phyloP scores from a whole-genome alignment of 2,113 vertebrate species.

The Micromys minutus region DNA sequence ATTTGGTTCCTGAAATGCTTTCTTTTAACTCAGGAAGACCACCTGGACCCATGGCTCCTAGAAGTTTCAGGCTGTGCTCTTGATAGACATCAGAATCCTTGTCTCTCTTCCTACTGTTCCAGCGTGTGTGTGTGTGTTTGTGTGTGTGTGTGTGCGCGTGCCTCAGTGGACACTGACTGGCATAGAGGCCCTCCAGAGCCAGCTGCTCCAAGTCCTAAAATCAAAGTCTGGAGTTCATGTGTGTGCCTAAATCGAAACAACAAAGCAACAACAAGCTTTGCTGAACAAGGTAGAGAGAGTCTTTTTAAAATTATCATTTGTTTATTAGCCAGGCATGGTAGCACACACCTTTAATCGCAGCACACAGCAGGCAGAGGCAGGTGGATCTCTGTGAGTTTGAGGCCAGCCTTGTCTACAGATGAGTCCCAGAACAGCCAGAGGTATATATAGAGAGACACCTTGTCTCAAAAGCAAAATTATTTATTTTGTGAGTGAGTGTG shows the following conservation, averaged over 20 bases:
- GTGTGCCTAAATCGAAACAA: neutral
- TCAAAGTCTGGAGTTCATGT: neutral
- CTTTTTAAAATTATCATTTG: neutral
- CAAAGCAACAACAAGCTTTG: neutral
- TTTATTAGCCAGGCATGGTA: neutral
- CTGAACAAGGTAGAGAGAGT: neutral
- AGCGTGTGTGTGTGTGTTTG: neutral
- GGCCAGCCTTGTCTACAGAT: neutral
- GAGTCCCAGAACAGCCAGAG: neutral
- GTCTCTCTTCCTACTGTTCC: neutral
- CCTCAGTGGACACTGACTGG: neutral
- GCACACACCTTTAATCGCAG: neutral
- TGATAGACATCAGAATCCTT: neutral
- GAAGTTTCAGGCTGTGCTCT: neutral
- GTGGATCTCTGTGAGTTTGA: neutral
- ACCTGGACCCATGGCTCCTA: neutral
- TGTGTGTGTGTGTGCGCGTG: neutral
- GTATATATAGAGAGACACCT: neutral
- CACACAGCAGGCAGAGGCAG: neutral
- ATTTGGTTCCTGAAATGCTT: neutral
- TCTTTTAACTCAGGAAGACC: neutral
- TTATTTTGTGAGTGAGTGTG: neutral
- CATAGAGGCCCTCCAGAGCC: neutral
- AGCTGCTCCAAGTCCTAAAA: conserved; percentile 32
- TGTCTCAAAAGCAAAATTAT: neutral